phyloP scores from a whole-genome alignment of 2,888 invertebrate species.

The Tuberolachnus salignus region DNA sequence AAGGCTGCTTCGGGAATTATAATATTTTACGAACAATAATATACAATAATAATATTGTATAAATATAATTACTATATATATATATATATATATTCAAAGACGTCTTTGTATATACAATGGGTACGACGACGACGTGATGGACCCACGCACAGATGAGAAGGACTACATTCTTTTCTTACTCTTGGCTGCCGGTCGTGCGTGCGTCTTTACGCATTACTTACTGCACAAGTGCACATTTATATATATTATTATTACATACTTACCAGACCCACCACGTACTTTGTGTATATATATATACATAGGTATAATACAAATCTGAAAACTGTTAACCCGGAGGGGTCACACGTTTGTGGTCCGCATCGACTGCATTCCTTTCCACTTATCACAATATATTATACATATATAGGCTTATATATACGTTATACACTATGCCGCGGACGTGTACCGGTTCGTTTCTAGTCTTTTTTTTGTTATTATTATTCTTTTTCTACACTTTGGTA shows the following conservation, averaged over 20 bases:
- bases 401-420: not conserved
- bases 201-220: not conserved
- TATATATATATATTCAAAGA: not conserved
- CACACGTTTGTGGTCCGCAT: constrained; percentile 56
- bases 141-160: not conserved
- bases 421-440: not conserved
- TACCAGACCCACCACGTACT: constrained; percentile 19
- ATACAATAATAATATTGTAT: constrained; percentile 1
- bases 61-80: not conserved
- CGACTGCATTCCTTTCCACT: constrained; percentile 55
- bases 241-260: not conserved
- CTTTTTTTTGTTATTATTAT: not conserved
- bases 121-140: not conserved
- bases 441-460: constrained; percentile 38
- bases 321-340: constrained; percentile 54
- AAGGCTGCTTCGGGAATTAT: not conserved
- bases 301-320: constrained; percentile 33
- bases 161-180: constrained; percentile 33
- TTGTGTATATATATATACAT: not conserved
- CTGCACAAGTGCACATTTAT: not conserved
- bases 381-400: constrained; percentile 12
- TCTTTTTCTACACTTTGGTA: too few species aligned
- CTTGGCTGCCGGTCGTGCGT: constrained; percentile 15
- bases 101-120: not conserved
- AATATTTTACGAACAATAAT: not conserved